Conservation (phyloP, 1,140 invertebrate species). For the Acromyrmex echinatior region DNA sequence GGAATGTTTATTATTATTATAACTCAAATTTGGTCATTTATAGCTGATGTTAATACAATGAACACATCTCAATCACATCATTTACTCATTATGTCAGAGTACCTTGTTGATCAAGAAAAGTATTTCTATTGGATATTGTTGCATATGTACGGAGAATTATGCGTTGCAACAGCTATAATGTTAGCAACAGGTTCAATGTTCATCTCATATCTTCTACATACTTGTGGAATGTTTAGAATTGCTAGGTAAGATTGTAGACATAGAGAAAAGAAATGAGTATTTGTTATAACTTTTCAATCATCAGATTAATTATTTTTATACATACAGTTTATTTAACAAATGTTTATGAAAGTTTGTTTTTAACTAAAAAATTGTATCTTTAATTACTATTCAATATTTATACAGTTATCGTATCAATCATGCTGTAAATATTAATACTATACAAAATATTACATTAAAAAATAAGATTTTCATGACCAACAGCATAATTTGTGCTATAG, state of each 20-base stretch:
- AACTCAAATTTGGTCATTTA: not conserved
- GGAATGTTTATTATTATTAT: not conserved
- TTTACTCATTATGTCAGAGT: not conserved
- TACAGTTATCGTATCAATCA: constrained; percentile 29
- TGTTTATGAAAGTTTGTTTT: not conserved
- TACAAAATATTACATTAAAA: constrained; percentile 1
- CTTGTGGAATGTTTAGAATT: constrained; percentile 17
- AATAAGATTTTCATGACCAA: not conserved
- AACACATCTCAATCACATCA: not conserved
- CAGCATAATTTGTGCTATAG: not conserved
- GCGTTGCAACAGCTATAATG: not conserved
- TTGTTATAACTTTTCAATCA: not conserved
- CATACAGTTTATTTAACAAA: not conserved
- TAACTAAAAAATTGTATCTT: not conserved
- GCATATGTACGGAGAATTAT: not conserved
- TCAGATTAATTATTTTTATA: not conserved
- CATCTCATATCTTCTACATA: not conserved
- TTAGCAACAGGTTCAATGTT: not conserved
- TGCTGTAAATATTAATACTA: not conserved
- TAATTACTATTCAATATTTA: not conserved
- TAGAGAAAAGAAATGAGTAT: not conserved
- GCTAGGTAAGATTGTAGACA: not conserved
- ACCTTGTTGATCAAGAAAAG: not conserved
- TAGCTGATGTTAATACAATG: not conserved
- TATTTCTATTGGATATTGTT: constrained; percentile 11